phyloP scores from a whole-genome alignment of 2,113 vertebrate species.

The Istiophorus platypterus region DNA sequence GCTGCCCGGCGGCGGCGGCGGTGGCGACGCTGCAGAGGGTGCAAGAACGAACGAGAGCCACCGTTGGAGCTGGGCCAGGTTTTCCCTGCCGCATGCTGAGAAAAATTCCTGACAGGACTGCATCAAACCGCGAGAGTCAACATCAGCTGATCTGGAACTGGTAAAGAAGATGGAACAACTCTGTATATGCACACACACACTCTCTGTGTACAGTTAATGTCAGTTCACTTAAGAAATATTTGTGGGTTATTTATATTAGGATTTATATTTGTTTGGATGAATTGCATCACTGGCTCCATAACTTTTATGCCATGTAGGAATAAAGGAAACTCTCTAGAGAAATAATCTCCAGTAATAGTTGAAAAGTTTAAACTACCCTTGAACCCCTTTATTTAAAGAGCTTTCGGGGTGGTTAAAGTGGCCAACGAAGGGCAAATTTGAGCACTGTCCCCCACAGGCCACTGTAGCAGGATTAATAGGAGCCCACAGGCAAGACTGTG shows the following conservation, averaged over 20 bases:
- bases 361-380: no score
- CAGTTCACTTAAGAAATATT: neutral
- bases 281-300: neutral
- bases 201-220: neutral
- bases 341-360: neutral
- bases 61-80: neutral
- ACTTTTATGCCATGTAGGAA: neutral
- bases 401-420: no score
- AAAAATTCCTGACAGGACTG: conserved; percentile 34
- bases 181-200: neutral
- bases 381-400: no score
- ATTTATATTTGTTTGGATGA: neutral
- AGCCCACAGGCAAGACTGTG: neutral
- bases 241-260: no score
- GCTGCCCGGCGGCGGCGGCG: neutral
- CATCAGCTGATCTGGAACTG: conserved; percentile 37
- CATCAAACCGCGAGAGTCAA: conserved; percentile 25
- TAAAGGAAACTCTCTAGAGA: neutral
- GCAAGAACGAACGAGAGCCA: neutral
- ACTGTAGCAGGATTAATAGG: neutral
- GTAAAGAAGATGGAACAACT: neutral
- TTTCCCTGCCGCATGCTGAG: conserved; percentile 8
- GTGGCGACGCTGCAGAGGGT: neutral
- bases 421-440: no score
- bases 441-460: neutral